phyloP scores from a whole-genome alignment of 2,113 vertebrate genomes.

The Malurus melanocephalus region DNA sequence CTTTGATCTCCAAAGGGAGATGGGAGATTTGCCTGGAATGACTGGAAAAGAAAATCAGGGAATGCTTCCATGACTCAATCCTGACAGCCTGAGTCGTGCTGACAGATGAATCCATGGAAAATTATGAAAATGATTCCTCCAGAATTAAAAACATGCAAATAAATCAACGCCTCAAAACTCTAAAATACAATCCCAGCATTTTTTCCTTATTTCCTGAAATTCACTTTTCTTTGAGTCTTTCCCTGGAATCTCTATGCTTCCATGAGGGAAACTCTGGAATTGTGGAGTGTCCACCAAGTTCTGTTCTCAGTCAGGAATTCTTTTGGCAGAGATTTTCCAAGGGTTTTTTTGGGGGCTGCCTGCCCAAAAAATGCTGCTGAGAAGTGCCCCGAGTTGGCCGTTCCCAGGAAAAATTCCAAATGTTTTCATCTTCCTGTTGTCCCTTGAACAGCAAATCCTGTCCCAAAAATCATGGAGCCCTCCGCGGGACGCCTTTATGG shows the following conservation, averaged over 20 bases:
- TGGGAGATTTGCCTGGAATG: neutral
- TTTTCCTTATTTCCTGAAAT: neutral
- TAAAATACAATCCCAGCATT: rapidly evolving
- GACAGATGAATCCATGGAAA: neutral
- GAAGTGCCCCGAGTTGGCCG: neutral
- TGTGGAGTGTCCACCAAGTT: neutral
- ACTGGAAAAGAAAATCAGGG: constrained; percentile 18
- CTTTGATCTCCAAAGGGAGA: constrained; percentile 38
- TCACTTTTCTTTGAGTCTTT: neutral
- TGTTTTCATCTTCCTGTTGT: rapidly evolving
- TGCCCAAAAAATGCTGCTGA: rapidly evolving
- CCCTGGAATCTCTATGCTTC: neutral
- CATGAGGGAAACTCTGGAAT: neutral
- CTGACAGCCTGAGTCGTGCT: neutral
- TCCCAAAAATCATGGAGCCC: neutral
- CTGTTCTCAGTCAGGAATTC: neutral
- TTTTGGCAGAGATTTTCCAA: neutral
- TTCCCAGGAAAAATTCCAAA: neutral
- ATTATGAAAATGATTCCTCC: neutral
- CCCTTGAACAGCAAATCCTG: neutral
- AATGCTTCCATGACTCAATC: neutral
- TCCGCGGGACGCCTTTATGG: neutral
- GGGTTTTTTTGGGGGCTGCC: neutral
- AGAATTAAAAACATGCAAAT: neutral
- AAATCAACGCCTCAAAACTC: neutral